Conservation (phyloP, 1,140 invertebrate species). For the Galendromus occidentalis region DNA sequence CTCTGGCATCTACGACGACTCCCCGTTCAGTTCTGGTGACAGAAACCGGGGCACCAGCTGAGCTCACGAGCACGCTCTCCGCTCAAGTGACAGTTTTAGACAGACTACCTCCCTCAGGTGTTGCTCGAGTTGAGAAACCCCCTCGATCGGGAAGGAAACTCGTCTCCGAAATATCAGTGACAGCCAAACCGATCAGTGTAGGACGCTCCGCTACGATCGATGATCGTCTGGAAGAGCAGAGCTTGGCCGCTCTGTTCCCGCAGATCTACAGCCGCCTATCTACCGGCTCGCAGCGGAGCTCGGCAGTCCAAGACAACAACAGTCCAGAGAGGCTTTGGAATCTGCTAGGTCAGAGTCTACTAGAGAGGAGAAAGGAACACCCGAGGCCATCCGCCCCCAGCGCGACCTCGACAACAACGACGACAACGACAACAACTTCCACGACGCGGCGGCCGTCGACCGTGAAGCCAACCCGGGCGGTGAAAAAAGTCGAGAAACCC, state of each 20-base stretch:
- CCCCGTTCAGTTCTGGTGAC: neutral
- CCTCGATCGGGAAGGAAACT: neutral
- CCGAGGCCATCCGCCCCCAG: neutral
- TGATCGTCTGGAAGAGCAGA: neutral
- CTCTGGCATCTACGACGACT: neutral
- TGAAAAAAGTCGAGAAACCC: neutral
- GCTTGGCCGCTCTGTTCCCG: neutral
- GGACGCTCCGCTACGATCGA: neutral
- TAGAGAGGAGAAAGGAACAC: neutral
- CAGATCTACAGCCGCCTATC: neutral
- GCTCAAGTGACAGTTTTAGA: neutral
- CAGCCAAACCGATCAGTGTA: slow-evolving; percentile 3
- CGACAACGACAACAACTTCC: neutral
- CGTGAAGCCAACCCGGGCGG: neutral
- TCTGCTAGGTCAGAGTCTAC: neutral
- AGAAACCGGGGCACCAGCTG: neutral
- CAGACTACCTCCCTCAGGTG: neutral
- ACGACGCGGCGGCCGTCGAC: neutral
- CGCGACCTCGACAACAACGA: neutral
- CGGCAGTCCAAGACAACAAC: neutral
- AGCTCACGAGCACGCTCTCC: slow-evolving; percentile 7
- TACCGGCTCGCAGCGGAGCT: neutral
- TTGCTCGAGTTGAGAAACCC: neutral
- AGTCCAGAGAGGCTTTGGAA: neutral
- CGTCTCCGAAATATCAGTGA: neutral